Evolutionary conservation across 1,140 invertebrate genomes (phyloP).

Genomic region (Penaeus japonicus): DNA sequence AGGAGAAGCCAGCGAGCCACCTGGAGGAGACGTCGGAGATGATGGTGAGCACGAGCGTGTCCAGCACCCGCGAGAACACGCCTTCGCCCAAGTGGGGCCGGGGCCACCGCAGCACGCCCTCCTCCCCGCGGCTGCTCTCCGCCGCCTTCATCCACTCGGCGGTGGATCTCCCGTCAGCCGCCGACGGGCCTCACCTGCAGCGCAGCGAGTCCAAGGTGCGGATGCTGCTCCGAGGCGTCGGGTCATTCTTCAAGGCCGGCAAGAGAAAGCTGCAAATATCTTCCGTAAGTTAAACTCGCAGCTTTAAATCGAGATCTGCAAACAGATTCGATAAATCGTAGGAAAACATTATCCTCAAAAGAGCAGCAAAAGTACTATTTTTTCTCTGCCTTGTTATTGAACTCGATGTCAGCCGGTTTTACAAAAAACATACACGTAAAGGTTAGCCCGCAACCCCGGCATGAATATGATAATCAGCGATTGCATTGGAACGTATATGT

Average conservation of each 20-base stretch:
- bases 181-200: background rate
- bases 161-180: background rate
- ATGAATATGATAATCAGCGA: too few relatives aligned
- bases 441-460: too few relatives aligned
- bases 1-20: background rate
- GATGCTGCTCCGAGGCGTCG: constrained; percentile 33
- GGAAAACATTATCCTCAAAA: too few relatives aligned
- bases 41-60: too few relatives aligned
- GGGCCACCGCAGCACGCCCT: background rate
- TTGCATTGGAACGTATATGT: too few relatives aligned
- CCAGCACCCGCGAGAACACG: too few relatives aligned
- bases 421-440: too few relatives aligned
- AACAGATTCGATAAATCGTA: background rate
- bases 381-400: too few relatives aligned
- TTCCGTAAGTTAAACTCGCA: constrained; percentile 11
- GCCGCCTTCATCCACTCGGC: constrained; percentile 14
- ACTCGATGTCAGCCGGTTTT: too few relatives aligned
- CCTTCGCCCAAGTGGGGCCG: too few relatives aligned
- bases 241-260: constrained; percentile 28
- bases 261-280: constrained; percentile 21
- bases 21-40: too few relatives aligned
- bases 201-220: constrained; percentile 4
- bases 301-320: background rate
- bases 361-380: too few relatives aligned
- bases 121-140: background rate